Conservation (phyloP, 64 coral and sea anemone species). For the Platygyra sinensis region DNA sequence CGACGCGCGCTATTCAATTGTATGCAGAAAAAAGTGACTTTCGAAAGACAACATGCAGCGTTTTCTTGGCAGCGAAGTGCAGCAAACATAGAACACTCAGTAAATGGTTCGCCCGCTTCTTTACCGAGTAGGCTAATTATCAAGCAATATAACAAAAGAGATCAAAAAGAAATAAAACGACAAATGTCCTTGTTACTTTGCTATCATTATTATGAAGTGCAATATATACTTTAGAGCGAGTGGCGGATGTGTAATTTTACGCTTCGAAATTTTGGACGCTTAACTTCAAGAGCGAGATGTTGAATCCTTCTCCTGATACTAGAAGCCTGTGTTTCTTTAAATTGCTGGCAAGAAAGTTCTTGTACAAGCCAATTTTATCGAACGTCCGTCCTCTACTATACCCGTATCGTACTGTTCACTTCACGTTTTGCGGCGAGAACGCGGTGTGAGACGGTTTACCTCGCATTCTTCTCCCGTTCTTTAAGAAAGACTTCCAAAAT, state of each 20-base stretch:
- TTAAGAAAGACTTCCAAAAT: neutral
- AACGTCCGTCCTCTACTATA: neutral
- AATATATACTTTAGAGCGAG: neutral
- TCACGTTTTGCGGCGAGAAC: neutral
- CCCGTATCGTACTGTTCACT: neutral
- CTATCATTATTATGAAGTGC: neutral
- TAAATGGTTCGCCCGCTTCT: neutral
- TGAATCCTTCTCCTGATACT: neutral
- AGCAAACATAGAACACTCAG: neutral
- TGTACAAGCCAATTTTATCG: neutral
- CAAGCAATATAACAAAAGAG: neutral
- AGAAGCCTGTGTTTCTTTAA: neutral
- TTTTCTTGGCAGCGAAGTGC: neutral
- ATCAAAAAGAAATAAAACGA: constrained; percentile 6
- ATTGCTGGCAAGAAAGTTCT: neutral
- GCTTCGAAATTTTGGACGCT: neutral
- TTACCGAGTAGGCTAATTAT: neutral
- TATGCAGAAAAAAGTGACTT: constrained; percentile 26
- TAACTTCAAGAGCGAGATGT: neutral
- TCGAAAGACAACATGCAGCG: constrained; percentile 11
- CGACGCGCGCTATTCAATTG: constrained; percentile 21
- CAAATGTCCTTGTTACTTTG: neutral
- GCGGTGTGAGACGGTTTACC: neutral
- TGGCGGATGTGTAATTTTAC: neutral
- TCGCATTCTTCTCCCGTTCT: neutral